Base-by-base conservation (phyloP, 2,888 invertebrate species). In the Operophtera brumata region DNA sequence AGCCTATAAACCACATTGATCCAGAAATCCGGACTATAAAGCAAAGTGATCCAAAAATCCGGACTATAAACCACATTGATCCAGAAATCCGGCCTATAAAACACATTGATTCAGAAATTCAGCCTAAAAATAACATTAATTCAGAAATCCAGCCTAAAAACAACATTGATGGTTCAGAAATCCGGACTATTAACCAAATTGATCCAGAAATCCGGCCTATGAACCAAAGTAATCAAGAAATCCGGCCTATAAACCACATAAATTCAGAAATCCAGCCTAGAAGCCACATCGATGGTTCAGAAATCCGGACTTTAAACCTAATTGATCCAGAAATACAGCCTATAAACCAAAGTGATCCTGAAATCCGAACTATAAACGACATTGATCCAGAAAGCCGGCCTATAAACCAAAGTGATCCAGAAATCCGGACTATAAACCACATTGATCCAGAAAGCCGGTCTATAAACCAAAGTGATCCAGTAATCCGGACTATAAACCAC, bases 81-180 rank as follows among this genome's bases (percentile, higher is more conserved):
- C 8, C 30, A 9, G 9, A 8, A 30, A 10, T 30, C 8, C 8
- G 9, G 1, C 8, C 10, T 3, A 30, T 7, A 30, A 30, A 30
- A 0, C 30, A 30, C 30, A 8, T 30, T 8, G 30, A 10, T 30
- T 30, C 30, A 30, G 30, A 2, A 35, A n/a, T 20, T 4, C 20
- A 11, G n/a, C 9, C 35, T 10, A 3, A 9, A 30, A 30, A 30
- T 4, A 35, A 35, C 35, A 11, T 5, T 3, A 5, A 37, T 7
- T 6, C 37, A 14, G 8, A 37, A 14, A 13, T 7, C 13, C 37
- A 4, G 6, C 13, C 13, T n/a, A 13, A 11, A 3, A 14, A 37
- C 13, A 12, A 13, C 37, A 13, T 10, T 3, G 34, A 50, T n/a
- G n/a, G n/a, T 36, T 75, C 80, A 0, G 70, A 75, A 0, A 67